Evolutionary conservation across 2,888 invertebrate species (phyloP), one percentile per base, ranked within the genome.

Genomic region (Lepetodrilus schrolli): DNA sequence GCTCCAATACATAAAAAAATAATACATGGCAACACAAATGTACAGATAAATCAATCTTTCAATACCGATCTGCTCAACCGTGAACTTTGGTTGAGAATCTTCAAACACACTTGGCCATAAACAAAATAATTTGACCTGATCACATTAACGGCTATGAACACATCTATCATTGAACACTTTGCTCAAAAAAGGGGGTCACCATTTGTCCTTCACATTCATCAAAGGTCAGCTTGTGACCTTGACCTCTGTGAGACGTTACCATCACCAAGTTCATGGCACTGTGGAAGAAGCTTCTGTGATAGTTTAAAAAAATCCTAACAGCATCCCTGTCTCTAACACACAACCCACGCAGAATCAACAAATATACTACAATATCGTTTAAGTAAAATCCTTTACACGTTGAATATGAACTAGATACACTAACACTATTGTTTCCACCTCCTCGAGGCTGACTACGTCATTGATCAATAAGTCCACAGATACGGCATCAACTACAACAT

Each of bases 401-500:
- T 58, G 23, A 58, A 58, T n/a, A n/a, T 58, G 58, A 58, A 58
- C 58, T 58, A 58, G 58, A n/a, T 58, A 23, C 13, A 58, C 58
- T 58, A 58, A 58, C 26, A 26, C 34, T 30, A 58, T 17, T 30
- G 26, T 30, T 34, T 30, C 30, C 58, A n/a, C 72, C 72, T 72
- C 72, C 66, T 65, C 43, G 72, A 72, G 72, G 72, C 30, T 65
- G 38, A 43, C 65, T 72, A 58, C 34, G 37, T 36, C 30, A 10
- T 58, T 23, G 23, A 23, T 68, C 38, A 68, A 23, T 30, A 26
- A 58, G 23, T 50, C n/a, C n/a, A n/a, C n/a, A n/a, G n/a, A 58
- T 5, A 30, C 30, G 10, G 34, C 36, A 65, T 58, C 17, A 58
- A 26, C 58, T 58, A 58, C 58, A 58, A 58, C 58, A 58, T 30